Percentiles rank a stretch among this genome's conserved stretches.
phyloP scores from a whole-genome alignment of 2,113 vertebrate species.

The Sylvicapra grimmia region DNA sequence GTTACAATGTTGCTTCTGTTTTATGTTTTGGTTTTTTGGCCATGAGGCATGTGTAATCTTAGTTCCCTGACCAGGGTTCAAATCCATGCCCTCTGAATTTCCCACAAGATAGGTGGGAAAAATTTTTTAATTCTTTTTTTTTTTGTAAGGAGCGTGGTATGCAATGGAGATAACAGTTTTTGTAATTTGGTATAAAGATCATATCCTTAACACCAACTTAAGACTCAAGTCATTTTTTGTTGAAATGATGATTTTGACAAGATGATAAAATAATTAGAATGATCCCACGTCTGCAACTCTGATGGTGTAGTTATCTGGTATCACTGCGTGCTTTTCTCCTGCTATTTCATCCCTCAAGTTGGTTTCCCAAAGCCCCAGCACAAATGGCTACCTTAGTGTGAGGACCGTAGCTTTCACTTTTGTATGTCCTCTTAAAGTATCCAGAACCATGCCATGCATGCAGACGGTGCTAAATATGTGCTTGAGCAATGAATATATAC shows the following conservation, averaged over 20 bases:
- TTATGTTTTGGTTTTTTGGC: background rate
- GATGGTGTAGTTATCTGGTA: background rate
- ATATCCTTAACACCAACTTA: background rate
- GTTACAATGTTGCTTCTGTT: background rate
- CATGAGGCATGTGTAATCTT: background rate
- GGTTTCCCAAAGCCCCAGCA: background rate
- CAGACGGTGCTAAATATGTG: background rate
- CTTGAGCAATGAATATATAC: background rate
- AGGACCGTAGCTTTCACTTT: background rate
- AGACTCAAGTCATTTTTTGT: background rate
- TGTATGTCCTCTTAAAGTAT: background rate
- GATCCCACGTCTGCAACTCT: background rate
- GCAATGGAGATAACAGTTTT: background rate
- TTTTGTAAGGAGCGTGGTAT: background rate
- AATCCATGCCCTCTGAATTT: background rate
- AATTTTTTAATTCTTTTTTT: background rate
- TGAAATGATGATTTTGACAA: background rate
- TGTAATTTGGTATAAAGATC: background rate
- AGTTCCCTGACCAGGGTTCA: background rate
- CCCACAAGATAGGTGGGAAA: background rate
- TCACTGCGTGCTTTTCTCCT: background rate
- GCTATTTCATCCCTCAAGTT: background rate
- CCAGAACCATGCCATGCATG: background rate
- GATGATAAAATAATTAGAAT: background rate
- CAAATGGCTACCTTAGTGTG: background rate